Percentiles rank a stretch among this genome's conserved stretches.
Evolutionary conservation across 2,888 invertebrate genomes (phyloP).

Genomic region (Sinotaia quadrata): DNA sequence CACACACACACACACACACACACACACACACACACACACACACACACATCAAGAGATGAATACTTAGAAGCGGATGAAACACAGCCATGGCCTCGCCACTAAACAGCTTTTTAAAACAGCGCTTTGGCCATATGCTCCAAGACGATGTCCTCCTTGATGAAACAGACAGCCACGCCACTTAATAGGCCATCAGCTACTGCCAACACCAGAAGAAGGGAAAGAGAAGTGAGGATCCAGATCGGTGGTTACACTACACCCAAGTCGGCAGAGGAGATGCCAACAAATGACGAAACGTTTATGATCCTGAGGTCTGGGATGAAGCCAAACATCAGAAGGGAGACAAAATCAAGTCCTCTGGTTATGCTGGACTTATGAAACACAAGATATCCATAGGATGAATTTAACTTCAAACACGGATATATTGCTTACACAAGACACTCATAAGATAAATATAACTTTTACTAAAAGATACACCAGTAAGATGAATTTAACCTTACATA

Average conservation of each 20-base stretch:
- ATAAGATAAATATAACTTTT: too few species aligned
- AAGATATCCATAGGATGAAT: too few species aligned
- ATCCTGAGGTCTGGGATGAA: constrained; percentile 14
- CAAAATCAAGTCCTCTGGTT: constrained; percentile 17
- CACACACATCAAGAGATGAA: not conserved
- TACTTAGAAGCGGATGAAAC: constrained; percentile 21
- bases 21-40: too few species aligned
- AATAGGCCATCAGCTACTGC: constrained; percentile 20
- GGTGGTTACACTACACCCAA: constrained; percentile 20
- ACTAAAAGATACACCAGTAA: too few species aligned
- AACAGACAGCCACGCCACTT: constrained; percentile 9
- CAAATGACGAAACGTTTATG: constrained; percentile 16
- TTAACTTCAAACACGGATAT: too few species aligned
- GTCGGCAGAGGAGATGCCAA: constrained; percentile 7
- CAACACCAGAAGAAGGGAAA: constrained; percentile 18
- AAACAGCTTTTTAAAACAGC: constrained; percentile 19
- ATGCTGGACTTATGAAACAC: too few species aligned
- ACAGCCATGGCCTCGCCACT: constrained; percentile 18
- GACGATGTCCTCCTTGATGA: constrained; percentile 25
- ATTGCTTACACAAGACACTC: too few species aligned
- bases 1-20: too few species aligned
- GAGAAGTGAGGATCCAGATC: constrained; percentile 14
- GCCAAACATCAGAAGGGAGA: constrained; percentile 12
- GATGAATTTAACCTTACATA: too few species aligned
- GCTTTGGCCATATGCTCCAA: constrained; percentile 24